Evolutionary conservation across 2,797 vertebrate genomes (phyloP).

Genomic region (Tapirus indicus): DNA sequence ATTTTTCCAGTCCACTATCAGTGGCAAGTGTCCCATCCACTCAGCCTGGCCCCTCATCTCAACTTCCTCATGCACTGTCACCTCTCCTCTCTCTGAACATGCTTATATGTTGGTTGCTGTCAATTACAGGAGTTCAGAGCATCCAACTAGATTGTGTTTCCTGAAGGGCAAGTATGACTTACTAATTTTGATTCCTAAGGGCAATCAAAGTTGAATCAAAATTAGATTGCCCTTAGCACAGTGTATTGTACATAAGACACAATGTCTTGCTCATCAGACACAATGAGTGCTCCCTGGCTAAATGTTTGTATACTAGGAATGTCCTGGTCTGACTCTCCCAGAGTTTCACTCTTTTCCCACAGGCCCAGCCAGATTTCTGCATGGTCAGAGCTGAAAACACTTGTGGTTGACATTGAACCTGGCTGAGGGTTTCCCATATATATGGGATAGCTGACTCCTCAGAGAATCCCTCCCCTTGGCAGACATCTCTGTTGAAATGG

Average conservation of each 20-base stretch:
- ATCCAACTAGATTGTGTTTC: neutral
- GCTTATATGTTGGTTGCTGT: neutral
- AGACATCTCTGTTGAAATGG: neutral
- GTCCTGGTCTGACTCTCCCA: neutral
- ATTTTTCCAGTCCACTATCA: neutral
- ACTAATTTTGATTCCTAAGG: neutral
- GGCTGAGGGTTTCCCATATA: neutral
- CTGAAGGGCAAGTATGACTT: neutral
- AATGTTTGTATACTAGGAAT: neutral
- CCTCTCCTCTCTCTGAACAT: neutral
- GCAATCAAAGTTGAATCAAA: too few species aligned
- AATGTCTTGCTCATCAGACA: too few species aligned
- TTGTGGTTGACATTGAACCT: neutral
- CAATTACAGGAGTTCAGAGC: neutral
- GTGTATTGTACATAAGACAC: neutral
- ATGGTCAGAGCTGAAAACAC: neutral
- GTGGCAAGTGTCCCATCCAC: neutral
- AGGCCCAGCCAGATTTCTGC: neutral
- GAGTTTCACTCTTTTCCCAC: neutral
- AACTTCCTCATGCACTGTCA: neutral
- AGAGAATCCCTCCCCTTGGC: neutral
- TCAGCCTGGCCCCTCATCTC: neutral
- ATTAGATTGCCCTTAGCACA: neutral
- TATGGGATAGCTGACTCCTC: neutral
- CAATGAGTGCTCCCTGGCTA: neutral